A percentile compares a stretch with the other conserved stretches of the same genome.
Conservation (phyloP, 2,113 vertebrate species). For the Crotophaga sulcirostris region DNA sequence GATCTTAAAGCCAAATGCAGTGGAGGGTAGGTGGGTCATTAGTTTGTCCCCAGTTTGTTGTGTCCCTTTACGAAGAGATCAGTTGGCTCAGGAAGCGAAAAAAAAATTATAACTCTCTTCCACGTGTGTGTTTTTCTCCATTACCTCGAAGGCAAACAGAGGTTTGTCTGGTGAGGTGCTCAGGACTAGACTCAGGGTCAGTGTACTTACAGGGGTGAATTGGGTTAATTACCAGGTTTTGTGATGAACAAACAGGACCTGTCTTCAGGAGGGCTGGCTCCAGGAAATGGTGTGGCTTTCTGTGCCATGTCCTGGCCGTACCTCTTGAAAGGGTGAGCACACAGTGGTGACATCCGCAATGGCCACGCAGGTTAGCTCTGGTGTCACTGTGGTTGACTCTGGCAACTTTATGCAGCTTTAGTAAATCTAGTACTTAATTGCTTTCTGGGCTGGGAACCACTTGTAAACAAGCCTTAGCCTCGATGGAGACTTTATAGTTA, state of each 20-base stretch:
- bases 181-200: background rate
- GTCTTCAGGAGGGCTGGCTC: background rate
- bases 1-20: background rate
- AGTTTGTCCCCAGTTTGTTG: background rate
- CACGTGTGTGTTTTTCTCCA: background rate
- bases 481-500: constrained; percentile 13
- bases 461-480: constrained; percentile 24
- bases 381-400: background rate
- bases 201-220: background rate
- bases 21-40: background rate
- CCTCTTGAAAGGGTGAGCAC: background rate
- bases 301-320: fast-evolving
- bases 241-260: constrained; percentile 12
- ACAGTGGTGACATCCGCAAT: background rate
- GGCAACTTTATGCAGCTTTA: background rate
- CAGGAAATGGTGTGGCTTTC: background rate
- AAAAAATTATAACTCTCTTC: background rate
- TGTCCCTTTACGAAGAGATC: background rate
- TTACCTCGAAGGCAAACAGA: background rate
- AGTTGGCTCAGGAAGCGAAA: background rate
- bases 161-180: background rate
- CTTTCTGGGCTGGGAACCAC: constrained; percentile 8
- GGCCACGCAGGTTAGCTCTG: background rate
- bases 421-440: constrained; percentile 23
- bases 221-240: constrained; percentile 1